Percentiles rank a stretch among this genome's conserved stretches.
These are phyloP conservation scores for Archegozetes longisetosus DNA, from an alignment of 1,140 invertebrate genomes.

Conservation along the genomic window DNA sequence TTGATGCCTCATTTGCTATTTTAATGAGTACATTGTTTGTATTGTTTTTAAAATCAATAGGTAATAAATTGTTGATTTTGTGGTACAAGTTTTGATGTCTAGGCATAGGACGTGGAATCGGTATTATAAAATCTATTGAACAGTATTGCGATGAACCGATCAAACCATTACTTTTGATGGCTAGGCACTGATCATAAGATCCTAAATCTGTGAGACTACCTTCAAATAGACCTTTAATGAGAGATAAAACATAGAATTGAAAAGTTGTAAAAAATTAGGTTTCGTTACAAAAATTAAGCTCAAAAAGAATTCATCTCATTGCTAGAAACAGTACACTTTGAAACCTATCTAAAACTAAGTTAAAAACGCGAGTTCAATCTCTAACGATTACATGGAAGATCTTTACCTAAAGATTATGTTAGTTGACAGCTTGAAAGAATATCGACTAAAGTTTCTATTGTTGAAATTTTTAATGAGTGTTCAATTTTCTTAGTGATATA, in stretches of 20 bases:
- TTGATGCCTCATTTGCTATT: neutral
- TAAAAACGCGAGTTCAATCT: too few relatives aligned
- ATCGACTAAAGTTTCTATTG: too few relatives aligned
- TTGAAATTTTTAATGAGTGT: too few relatives aligned
- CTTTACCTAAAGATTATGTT: too few relatives aligned
- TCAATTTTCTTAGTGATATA: too few relatives aligned
- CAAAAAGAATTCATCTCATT: neutral
- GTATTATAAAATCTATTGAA: neutral
- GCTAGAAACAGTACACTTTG: too few relatives aligned
- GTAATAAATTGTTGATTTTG: neutral
- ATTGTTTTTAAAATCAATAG: neutral
- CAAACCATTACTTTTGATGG: neutral
- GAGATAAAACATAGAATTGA: too few relatives aligned
- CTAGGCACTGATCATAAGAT: neutral
- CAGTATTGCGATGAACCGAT: constrained; percentile 1
- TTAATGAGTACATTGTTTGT: neutral
- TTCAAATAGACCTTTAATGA: neutral
- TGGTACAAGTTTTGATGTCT: neutral
- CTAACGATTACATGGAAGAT: too few relatives aligned
- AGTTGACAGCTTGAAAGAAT: too few relatives aligned
- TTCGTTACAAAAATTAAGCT: neutral
- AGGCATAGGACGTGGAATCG: neutral
- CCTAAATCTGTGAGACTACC: constrained; percentile 1
- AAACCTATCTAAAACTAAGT: too few relatives aligned
- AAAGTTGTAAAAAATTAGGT: neutral